These are phyloP conservation scores for Esox masquinongy DNA, from an alignment of 2,797 vertebrate genomes.

Conservation along the genomic window DNA sequence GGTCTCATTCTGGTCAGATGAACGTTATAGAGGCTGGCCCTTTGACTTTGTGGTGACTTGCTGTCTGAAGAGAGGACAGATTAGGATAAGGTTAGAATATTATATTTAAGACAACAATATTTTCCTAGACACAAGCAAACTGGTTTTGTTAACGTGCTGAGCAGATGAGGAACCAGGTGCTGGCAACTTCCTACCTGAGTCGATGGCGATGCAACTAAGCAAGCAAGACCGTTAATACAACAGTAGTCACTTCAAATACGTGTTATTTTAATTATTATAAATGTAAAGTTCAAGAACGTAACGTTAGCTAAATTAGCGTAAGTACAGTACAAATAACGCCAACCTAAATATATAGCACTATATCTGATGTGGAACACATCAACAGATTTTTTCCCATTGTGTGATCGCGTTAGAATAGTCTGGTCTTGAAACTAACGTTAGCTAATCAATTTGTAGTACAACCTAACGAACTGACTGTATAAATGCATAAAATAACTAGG, in stretches of 20 bases:
- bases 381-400: neutral
- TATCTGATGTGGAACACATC: neutral
- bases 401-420: neutral
- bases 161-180: neutral
- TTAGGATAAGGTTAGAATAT: neutral
- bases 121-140: neutral
- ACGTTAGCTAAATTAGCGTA: neutral
- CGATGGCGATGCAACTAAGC: neutral
- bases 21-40: conserved; percentile 49
- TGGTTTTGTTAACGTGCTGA: neutral
- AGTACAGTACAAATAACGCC: neutral
- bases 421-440: too few relatives aligned
- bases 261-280: neutral
- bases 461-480: neutral
- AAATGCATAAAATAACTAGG: neutral
- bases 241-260: neutral
- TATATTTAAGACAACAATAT: neutral
- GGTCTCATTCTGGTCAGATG: conserved; percentile 83
- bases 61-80: conserved; percentile 45
- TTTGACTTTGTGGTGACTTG: conserved; percentile 30
- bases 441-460: too few relatives aligned
- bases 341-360: neutral
- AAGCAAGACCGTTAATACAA: neutral
- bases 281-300: neutral
- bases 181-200: conserved; percentile 1